phyloP scores from a whole-genome alignment of 1,140 invertebrate species.

The Melanaphis sacchari region DNA sequence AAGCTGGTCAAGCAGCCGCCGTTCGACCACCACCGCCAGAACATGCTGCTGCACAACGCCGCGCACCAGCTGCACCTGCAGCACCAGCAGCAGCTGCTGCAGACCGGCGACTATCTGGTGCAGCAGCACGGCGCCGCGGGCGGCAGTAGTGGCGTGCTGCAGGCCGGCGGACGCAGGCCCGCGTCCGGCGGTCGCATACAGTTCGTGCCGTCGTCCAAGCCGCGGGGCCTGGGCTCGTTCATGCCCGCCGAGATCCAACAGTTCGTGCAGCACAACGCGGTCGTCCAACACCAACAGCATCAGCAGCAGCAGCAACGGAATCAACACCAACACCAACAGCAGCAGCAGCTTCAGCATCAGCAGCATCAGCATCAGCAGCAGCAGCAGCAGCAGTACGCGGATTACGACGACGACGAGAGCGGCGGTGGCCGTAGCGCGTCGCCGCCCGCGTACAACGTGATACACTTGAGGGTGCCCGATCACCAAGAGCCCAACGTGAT shows the following conservation, averaged over 20 bases:
- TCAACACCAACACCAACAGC: neutral
- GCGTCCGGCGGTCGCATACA: neutral
- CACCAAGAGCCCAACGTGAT: neutral
- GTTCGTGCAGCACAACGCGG: neutral
- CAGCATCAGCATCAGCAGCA: neutral
- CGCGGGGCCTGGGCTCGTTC: slow-evolving; percentile 16
- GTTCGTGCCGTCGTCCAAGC: slow-evolving; percentile 34
- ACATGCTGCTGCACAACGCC: neutral
- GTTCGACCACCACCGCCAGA: neutral
- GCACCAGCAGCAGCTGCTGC: neutral
- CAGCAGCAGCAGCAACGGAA: neutral
- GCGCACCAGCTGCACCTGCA: slow-evolving; percentile 1
- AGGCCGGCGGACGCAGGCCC: neutral
- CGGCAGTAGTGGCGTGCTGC: neutral
- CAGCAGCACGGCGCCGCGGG: neutral
- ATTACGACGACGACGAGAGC: neutral
- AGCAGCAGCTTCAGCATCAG: neutral
- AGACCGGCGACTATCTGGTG: neutral
- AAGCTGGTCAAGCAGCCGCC: neutral
- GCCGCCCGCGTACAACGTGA: slow-evolving; percentile 15
- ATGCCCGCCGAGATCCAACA: slow-evolving; percentile 44
- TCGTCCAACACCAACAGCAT: neutral
- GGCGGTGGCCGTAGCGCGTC: neutral
- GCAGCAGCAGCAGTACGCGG: neutral
- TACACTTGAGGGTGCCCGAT: neutral